phyloP scores from a whole-genome alignment of 1,140 invertebrate genomes.

The Akabosia matsudoensis region DNA sequence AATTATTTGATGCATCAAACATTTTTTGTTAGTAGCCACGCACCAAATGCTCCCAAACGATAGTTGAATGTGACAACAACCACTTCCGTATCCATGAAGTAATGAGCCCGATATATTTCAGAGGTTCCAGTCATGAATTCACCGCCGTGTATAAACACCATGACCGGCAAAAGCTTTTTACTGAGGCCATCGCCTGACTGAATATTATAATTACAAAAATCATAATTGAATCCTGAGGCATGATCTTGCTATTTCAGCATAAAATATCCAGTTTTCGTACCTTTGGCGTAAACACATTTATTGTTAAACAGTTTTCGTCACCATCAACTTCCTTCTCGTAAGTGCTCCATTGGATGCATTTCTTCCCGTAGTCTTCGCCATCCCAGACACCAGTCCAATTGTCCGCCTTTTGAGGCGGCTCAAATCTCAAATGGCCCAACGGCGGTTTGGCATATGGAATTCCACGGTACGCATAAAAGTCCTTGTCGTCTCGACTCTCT shows the following conservation, averaged over 20 bases:
- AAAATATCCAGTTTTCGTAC: constrained; percentile 41
- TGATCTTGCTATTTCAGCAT: not conserved
- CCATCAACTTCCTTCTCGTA: constrained; percentile 42
- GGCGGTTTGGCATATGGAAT: constrained; percentile 21
- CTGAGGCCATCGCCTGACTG: constrained; percentile 7
- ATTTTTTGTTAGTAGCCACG: too few relatives aligned
- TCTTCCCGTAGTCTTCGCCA: constrained; percentile 20
- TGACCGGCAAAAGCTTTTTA: constrained; percentile 24
- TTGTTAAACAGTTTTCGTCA: constrained; percentile 58
- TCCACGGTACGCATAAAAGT: constrained; percentile 14
- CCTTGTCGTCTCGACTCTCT: not conserved
- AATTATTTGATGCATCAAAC: too few relatives aligned
- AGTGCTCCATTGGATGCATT: constrained; percentile 17
- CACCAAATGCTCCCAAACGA: constrained; percentile 46
- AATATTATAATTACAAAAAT: not conserved
- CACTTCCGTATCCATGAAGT: constrained; percentile 48
- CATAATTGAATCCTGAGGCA: not conserved
- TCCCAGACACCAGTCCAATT: constrained; percentile 18
- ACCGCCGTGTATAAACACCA: constrained; percentile 31
- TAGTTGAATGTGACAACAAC: constrained; percentile 53
- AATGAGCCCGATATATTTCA: constrained; percentile 13
- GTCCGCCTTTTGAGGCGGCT: not conserved
- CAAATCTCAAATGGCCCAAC: not conserved
- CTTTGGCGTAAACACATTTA: constrained; percentile 58
- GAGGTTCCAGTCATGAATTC: constrained; percentile 14